Evolutionary conservation across 2,888 invertebrate species (phyloP), one percentile per base, ranked within the genome.

Genomic region (Bruchidius siliquastri): DNA sequence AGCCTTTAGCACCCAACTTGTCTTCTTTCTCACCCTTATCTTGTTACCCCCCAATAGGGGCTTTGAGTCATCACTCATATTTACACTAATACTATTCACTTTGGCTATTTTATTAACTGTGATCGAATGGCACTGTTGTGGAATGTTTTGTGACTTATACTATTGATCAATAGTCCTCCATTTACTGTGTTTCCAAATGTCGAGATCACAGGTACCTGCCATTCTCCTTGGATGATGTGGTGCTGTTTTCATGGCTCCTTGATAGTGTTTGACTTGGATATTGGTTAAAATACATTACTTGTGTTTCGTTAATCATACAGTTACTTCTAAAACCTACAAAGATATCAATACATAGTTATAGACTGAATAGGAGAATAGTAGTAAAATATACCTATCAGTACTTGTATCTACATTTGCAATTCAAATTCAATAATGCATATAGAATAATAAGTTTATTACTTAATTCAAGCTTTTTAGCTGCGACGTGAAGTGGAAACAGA

Each of bases 111-210:
- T 72, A 75, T 71, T 74, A 69, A 72, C 72, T 78, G 77, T 75
- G 73, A 73, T 77, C 78, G 75, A 77, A 78, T 79, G 81, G 81
- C 79, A 80, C 79, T 75, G 71, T 72, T 70, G 72, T 68, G 76
- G 76, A 77, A 76, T 78, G 77, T 76, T 68, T 21, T 20, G 22
- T 20, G 22, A 68, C 4, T 21, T 21, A 22, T 21, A 21, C 21
- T 68, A 68, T 68, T 80, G 80, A 88, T 89, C 88, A 88, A 89
- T 88, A 85, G 89, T 89, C 88, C 93, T 92, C 93, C 93, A 93
- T 91, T 93, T 93, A 89, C 91, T 91, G 89, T 93, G 93, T 88
- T 93, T 93, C 92, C 92, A 92, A 89, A 92, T 91, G 88, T 92
- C 92, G 87, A 90, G 89, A 78, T 85, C 82, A 81, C 79, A 80